Evolutionary conservation across 2,888 invertebrate species (phyloP).

Genomic region (Sesia bembeciformis): DNA sequence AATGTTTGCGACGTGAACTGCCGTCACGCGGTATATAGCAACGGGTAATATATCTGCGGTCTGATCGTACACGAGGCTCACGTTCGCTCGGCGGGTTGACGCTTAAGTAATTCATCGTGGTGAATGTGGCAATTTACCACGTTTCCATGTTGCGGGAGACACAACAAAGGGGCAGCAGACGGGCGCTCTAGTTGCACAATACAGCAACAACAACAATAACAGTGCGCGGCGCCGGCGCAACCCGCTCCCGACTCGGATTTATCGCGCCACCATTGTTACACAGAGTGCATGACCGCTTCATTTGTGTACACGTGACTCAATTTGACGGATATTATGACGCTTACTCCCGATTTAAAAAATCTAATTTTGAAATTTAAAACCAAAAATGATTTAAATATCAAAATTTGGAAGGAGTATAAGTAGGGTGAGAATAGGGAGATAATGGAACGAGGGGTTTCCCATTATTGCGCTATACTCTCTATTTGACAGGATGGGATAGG

Average conservation of each 20-base stretch:
- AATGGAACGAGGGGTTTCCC: too few relatives aligned
- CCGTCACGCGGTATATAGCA: constrained; percentile 2
- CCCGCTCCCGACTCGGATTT: constrained; percentile 28
- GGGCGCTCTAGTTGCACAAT: constrained; percentile 32
- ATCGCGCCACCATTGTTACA: constrained; percentile 26
- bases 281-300: constrained; percentile 30
- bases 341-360: constrained; percentile 1
- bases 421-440: too few relatives aligned
- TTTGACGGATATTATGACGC: constrained; percentile 27
- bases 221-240: constrained; percentile 20
- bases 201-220: constrained; percentile 24
- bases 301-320: constrained; percentile 22
- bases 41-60: constrained; percentile 6
- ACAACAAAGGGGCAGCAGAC: constrained; percentile 35
- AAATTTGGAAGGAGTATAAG: too few relatives aligned
- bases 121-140: constrained; percentile 36
- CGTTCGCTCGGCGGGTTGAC: constrained; percentile 1
- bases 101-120: constrained; percentile 33
- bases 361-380: too few relatives aligned
- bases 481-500: too few relatives aligned
- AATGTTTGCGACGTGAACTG: constrained; percentile 29
- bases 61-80: not conserved
- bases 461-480: too few relatives aligned
- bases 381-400: too few relatives aligned
- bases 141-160: constrained; percentile 24